Percentiles rank a stretch among this genome's conserved stretches.
phyloP scores from a whole-genome alignment of 30 jellyfish, hydroid and myxozoan species.

The Aurelia aurita complex sp. Pacific region DNA sequence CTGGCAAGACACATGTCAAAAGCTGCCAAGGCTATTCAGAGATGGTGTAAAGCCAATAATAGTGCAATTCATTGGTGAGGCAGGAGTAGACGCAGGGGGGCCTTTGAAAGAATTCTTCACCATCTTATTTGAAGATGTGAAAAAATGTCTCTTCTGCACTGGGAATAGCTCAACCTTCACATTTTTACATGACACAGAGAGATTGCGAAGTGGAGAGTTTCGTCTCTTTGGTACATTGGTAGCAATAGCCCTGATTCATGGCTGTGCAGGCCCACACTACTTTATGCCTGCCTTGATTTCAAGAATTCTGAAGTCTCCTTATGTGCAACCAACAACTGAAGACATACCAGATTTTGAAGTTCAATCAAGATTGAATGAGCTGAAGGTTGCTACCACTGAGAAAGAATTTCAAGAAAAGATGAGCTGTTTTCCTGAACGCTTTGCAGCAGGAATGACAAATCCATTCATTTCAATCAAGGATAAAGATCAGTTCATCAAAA shows the following conservation, averaged over 20 bases:
- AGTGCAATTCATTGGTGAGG: neutral
- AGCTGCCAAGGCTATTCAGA: neutral
- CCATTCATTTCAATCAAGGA: neutral
- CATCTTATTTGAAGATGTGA: neutral
- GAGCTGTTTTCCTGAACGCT: neutral
- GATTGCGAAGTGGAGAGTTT: constrained; percentile 10
- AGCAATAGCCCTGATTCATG: constrained; percentile 1
- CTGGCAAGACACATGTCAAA: constrained; percentile 8
- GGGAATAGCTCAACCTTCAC: constrained; percentile 10
- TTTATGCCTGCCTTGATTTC: constrained; percentile 5
- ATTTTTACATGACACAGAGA: constrained; percentile 6
- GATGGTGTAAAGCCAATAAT: constrained; percentile 17
- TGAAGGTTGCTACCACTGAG: neutral
- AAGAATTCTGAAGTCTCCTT: neutral
- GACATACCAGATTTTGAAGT: constrained; percentile 1
- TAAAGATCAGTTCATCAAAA: neutral
- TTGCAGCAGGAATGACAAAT: neutral
- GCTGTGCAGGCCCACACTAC: constrained; percentile 20
- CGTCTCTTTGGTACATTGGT: constrained; percentile 3
- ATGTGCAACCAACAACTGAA: constrained; percentile 5
- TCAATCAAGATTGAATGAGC: neutral
- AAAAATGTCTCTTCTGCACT: neutral
- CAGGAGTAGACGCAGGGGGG: constrained; percentile 18
- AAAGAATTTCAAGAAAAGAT: neutral
- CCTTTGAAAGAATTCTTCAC: constrained; percentile 23